Base-by-base conservation (phyloP, 2,888 invertebrate species). In the Mayetiola destructor region DNA sequence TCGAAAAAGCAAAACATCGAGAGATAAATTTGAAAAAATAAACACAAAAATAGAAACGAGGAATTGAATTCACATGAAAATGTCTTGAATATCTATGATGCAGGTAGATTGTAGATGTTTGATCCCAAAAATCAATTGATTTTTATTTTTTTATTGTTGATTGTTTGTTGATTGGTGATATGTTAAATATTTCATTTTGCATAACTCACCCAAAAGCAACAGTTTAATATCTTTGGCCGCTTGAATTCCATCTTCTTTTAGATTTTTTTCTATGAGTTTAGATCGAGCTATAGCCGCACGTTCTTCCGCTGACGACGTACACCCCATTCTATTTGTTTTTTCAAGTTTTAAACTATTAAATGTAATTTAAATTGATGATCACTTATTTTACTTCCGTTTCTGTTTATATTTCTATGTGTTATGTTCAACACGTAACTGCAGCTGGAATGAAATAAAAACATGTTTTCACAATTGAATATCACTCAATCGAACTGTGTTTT, bases 191-290 rank as follows among this genome's bases (percentile, higher is more conserved):
- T n/a, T n/a, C n/a, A n/a, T n/a, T n/a, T n/a, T n/a, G n/a, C n/a
- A n/a, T n/a, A n/a, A 68, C 81, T 78, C 81, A 96, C 97, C 97
- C 75, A 99, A 80, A 65, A 99, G 81, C 67, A 99, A 79, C 65
- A 99, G 81, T 78, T 99, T 99, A 73, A 99, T 96, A 78, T 99
- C 99, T 78, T 96, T 95, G 68, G 95, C 94, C 62, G 96, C 95
- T 75, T 93, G 93, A 67, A 96, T 86, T 64, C 95, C 95, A 77
- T 97, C 97, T 75, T 96, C 96, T 76, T 97, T 97, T 66, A 99
- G 79, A 74, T 91, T 90, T 76, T 90, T 93, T 77, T 99, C 97
- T 71, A 99, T 97, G 76, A 87, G 87, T 77, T 91, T 90, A 77
- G 90, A 94, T 75, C 95, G 85, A 77, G 95, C 96, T 73, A 92